Conservation (phyloP, 2,113 vertebrate genomes). For the Tetraodon nigroviridis region DNA sequence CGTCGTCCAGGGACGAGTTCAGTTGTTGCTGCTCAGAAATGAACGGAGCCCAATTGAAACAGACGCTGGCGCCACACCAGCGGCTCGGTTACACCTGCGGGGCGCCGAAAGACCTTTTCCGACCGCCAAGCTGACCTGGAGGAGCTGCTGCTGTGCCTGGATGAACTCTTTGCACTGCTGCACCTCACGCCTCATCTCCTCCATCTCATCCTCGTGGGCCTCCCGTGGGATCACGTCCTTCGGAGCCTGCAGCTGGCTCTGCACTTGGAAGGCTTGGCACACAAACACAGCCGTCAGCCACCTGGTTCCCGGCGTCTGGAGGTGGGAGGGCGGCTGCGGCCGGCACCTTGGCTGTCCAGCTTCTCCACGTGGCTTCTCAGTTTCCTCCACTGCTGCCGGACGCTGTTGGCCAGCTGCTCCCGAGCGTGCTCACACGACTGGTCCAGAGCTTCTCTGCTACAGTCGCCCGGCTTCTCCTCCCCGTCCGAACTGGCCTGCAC, state of each 20-base stretch:
- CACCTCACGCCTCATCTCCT: slow-evolving; percentile 85
- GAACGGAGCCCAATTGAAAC: background rate
- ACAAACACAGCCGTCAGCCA: slow-evolving; percentile 8
- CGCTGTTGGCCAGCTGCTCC: slow-evolving; percentile 93
- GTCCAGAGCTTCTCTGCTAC: slow-evolving; percentile 84
- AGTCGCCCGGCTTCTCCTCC: slow-evolving; percentile 81
- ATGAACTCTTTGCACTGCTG: slow-evolving; percentile 96
- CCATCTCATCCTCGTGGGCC: slow-evolving; percentile 86
- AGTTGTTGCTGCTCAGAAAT: slow-evolving; percentile 81
- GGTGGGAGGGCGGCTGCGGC: background rate
- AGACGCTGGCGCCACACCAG: background rate
- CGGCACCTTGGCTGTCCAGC: slow-evolving; percentile 87
- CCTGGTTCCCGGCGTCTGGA: background rate
- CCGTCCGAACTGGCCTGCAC: slow-evolving; percentile 78
- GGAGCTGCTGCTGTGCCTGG: slow-evolving; percentile 88
- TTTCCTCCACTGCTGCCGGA: slow-evolving; percentile 94
- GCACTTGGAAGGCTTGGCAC: slow-evolving; percentile 78
- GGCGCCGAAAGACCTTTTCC: background rate
- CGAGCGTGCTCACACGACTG: slow-evolving; percentile 88
- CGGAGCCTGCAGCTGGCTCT: slow-evolving; percentile 68
- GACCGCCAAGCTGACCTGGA: slow-evolving; percentile 78
- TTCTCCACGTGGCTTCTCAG: slow-evolving; percentile 91
- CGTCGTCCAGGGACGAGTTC: slow-evolving; percentile 84
- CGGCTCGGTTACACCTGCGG: background rate
- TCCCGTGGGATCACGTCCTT: slow-evolving; percentile 83